phyloP scores from a whole-genome alignment of 2,888 invertebrate genomes.

The Himalopsyche kuldschensis region DNA sequence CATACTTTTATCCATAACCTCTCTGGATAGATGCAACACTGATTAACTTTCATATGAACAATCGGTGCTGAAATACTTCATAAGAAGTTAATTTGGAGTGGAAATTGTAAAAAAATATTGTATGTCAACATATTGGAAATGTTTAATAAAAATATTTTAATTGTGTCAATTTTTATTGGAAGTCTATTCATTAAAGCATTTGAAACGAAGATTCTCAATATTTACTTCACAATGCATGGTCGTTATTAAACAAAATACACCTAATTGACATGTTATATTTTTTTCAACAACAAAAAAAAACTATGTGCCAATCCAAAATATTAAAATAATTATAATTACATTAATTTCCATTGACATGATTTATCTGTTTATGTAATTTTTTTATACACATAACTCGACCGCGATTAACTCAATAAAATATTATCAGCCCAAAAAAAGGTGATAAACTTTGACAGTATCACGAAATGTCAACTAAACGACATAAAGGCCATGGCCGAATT shows the following conservation, averaged over 20 bases:
- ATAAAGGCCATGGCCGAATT: neutral
- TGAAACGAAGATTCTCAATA: neutral
- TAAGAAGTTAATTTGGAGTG: too few relatives aligned
- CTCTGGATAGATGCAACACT: too few relatives aligned
- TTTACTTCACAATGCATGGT: neutral
- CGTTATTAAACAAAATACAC: neutral
- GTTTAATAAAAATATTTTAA: too few relatives aligned
- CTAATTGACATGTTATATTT: neutral
- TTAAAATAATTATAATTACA: neutral
- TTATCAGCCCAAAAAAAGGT: neutral
- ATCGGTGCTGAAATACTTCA: too few relatives aligned
- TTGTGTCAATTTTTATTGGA: neutral
- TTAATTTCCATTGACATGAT: neutral
- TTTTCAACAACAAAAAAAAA: neutral
- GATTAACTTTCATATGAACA: too few relatives aligned
- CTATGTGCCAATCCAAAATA: neutral
- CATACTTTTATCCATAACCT: too few relatives aligned
- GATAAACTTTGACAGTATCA: neutral
- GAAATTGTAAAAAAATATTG: too few relatives aligned
- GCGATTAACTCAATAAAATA: neutral
- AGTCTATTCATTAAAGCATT: neutral
- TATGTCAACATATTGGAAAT: too few relatives aligned
- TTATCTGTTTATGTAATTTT: neutral
- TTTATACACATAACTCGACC: neutral
- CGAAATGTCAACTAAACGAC: neutral